Evolutionary conservation across 2,888 invertebrate species (phyloP), one percentile per base, ranked within the genome.

Genomic region (Linnaemya vulpina): DNA sequence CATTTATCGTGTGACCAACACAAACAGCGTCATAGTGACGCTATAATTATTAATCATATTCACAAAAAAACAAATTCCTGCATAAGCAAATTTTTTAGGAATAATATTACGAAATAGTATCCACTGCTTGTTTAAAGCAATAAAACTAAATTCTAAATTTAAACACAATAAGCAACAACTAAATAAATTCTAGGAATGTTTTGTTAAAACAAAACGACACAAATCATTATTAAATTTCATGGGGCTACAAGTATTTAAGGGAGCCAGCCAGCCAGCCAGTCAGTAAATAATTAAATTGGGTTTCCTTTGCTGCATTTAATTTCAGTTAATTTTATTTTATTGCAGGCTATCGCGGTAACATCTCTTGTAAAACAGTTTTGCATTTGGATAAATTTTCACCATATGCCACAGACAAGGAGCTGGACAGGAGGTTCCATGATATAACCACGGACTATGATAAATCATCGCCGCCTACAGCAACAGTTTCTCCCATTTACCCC

Each of bases 281-380:
- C 30, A 20, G 10, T 53, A 15, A 53, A 15, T 20, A 17, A 30
- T 49, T 25, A 11, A 67, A 15, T 49, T 30, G 7, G 13, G 3
- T 49, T 38, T 22, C 20, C 3, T 22, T 63, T 22, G n/a, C 63
- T 22, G n/a, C 63, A 22, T 43, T n/a, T 63, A 15, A 40, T n/a
- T 62, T 53, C 4, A 25, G 25, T 51, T 17, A n/a, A 79, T 15
- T 35, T 51, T 7, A 51, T 73, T 51, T 30, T 2, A 68, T 73
- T 65, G 17, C 17, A 91, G 92, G 91, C 60, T 92, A 91, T 87
- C 92, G 92, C 30, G 90, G 90, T 68, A 92, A 92, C 84, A 90
- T 92, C 73, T 92, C 92, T 15, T 92, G 92, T 76, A 92, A 92
- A 86, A 92, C 92, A 2, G 90, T 92, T 5, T 87, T 92, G 68